Evolutionary conservation across 2,797 vertebrate species (phyloP).

Genomic region (Lithobates pipiens): DNA sequence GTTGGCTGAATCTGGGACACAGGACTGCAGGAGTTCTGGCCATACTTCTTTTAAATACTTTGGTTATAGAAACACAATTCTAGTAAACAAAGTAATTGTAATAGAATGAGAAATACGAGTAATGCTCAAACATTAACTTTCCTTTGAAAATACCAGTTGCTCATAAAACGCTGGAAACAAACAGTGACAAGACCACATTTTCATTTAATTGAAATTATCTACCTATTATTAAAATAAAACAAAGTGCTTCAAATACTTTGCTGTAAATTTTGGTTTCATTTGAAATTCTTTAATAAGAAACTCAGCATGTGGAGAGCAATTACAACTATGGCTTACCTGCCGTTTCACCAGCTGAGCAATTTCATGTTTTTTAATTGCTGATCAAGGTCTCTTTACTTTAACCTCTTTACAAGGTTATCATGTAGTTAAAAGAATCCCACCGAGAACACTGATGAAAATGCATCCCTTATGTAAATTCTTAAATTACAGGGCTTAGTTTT

Average conservation of each 20-base stretch:
- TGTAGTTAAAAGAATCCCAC: conserved; percentile 50
- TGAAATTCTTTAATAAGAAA: conserved; percentile 53
- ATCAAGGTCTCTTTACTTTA: conserved; percentile 54
- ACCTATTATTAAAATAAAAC: conserved; percentile 40
- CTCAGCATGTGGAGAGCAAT: conserved; percentile 48
- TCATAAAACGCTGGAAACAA: conserved; percentile 10
- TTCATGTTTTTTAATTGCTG: conserved; percentile 56
- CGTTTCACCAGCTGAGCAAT: conserved; percentile 37
- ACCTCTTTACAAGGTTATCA: conserved; percentile 31
- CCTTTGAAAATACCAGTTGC: not conserved
- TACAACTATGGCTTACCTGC: conserved; percentile 52
- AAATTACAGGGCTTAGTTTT: conserved; percentile 13
- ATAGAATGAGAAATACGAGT: not conserved
- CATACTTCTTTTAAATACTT: too few species aligned
- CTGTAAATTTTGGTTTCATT: conserved; percentile 21
- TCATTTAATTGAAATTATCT: conserved; percentile 43
- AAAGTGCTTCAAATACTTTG: not conserved
- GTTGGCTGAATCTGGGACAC: too few species aligned
- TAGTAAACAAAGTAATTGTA: too few species aligned
- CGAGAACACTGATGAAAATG: conserved; percentile 32
- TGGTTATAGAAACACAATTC: too few species aligned
- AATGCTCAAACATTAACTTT: not conserved
- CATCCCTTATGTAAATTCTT: conserved; percentile 52
- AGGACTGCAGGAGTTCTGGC: too few species aligned
- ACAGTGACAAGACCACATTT: conserved; percentile 36